Conservation (phyloP, 37 sponge, comb jelly and placozoan species). For the Chondrosia reniformis region DNA sequence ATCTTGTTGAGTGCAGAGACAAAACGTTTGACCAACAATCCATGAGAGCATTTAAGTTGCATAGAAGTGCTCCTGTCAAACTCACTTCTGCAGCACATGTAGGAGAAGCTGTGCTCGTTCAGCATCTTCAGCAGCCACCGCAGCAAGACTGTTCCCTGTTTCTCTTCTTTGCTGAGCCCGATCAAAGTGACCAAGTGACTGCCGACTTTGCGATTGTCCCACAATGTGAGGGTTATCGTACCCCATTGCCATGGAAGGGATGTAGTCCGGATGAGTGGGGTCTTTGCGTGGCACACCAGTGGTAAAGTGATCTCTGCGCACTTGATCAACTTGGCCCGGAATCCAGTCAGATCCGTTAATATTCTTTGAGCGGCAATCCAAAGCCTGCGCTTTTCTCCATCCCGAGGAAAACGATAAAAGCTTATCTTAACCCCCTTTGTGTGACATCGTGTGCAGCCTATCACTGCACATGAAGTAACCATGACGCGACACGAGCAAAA, state of each 20-base stretch:
- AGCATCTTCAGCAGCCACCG: slow-evolving; percentile 1
- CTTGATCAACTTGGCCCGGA: slow-evolving; percentile 1
- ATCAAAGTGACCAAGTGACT: not conserved
- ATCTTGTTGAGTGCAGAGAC: slow-evolving; percentile 24
- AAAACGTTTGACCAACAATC: slow-evolving; percentile 28
- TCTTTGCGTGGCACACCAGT: slow-evolving; percentile 1
- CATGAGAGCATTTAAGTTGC: slow-evolving; percentile 22
- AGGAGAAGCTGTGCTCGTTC: not conserved
- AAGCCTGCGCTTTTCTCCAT: not conserved
- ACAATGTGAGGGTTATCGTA: not conserved
- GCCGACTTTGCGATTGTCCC: not conserved
- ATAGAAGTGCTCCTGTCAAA: slow-evolving; percentile 1
- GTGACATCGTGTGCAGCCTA: not conserved
- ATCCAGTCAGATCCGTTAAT: not conserved
- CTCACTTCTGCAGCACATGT: not conserved
- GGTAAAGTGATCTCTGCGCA: not conserved
- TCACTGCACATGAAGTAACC: slow-evolving; percentile 1
- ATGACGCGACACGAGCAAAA: not conserved
- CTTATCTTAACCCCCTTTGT: not conserved
- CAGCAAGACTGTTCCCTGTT: not conserved
- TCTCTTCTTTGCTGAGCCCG: slow-evolving; percentile 5
- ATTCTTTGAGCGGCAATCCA: slow-evolving; percentile 6
- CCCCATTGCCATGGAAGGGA: not conserved
- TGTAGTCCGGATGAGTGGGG: not conserved
- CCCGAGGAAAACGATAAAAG: not conserved